Conservation (phyloP, 30 jellyfish, hydroid and myxozoan species). For the Pelagia noctiluca region DNA sequence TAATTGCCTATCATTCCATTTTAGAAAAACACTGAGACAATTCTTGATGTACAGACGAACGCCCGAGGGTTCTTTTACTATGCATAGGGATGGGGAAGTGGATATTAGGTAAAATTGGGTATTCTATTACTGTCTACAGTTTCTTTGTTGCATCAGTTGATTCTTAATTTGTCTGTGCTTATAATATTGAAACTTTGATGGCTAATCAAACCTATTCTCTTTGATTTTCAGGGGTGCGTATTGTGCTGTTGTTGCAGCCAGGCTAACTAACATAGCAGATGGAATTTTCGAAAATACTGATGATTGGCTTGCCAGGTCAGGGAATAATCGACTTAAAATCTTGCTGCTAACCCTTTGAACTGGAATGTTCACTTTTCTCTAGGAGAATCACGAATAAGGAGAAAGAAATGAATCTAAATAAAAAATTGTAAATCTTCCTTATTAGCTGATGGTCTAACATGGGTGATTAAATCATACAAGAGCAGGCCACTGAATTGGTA, state of each 20-base stretch:
- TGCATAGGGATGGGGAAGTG: conserved; percentile 98
- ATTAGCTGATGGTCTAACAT: too few relatives aligned
- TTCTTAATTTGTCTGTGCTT: too few relatives aligned
- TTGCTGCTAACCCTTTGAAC: neutral
- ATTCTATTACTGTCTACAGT: too few relatives aligned
- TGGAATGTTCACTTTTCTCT: too few relatives aligned
- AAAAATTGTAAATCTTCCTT: too few relatives aligned
- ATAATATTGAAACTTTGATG: neutral
- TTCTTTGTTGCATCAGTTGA: too few relatives aligned
- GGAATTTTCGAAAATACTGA: conserved; percentile 89
- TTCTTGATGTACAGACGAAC: conserved; percentile 82
- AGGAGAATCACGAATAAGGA: too few relatives aligned
- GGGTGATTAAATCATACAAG: too few relatives aligned
- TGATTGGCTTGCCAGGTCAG: conserved; percentile 93
- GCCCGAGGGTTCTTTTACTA: conserved; percentile 91
- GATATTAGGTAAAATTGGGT: conserved; percentile 83
- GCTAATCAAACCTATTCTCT: neutral
- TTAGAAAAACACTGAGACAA: conserved; percentile 73
- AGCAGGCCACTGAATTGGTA: too few relatives aligned
- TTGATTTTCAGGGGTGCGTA: conserved; percentile 90
- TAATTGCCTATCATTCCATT: neutral
- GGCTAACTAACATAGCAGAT: conserved; percentile 87
- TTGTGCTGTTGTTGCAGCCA: conserved; percentile 95
- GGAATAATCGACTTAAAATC: neutral
- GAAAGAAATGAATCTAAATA: too few relatives aligned